A percentile compares a stretch with the other conserved stretches of the same genome.
phyloP scores from a whole-genome alignment of 37 sponge, comb jelly and placozoan species.

The Ianthella basta region DNA sequence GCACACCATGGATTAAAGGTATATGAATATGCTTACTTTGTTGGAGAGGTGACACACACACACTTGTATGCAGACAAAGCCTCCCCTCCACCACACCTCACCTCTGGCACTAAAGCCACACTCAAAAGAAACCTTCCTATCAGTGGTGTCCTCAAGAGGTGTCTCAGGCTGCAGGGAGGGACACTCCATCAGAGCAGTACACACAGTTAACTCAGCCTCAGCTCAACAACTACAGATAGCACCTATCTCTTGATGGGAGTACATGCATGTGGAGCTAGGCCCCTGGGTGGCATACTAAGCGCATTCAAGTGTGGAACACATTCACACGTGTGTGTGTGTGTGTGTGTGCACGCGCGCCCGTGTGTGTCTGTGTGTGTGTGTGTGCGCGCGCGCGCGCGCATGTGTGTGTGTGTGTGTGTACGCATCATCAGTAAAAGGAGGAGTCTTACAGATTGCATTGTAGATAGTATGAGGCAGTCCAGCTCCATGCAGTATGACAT shows the following conservation, averaged over 20 bases:
- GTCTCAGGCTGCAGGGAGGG: conserved; percentile 19
- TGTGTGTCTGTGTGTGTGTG: neutral
- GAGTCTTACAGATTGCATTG: neutral
- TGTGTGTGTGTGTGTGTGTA: conserved; percentile 26
- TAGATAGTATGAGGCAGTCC: conserved; percentile 57
- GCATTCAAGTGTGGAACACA: neutral
- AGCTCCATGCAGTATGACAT: conserved; percentile 70
- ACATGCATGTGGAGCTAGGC: too few relatives aligned
- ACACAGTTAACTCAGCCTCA: too few relatives aligned
- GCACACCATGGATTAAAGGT: too few relatives aligned
- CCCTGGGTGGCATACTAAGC: neutral
- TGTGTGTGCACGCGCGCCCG: conserved; percentile 3
- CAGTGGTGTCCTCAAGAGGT: neutral
- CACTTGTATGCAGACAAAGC: too few relatives aligned
- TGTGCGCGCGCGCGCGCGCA: neutral
- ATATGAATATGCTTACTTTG: too few relatives aligned
- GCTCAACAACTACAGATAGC: too few relatives aligned
- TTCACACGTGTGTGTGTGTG: too few relatives aligned
- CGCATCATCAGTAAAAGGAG: neutral
- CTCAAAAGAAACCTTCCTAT: conserved; percentile 60
- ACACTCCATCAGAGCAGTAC: too few relatives aligned
- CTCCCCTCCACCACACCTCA: neutral
- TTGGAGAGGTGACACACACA: too few relatives aligned
- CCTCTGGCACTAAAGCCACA: conserved; percentile 28
- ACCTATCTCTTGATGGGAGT: too few relatives aligned